A percentile compares a stretch with the other conserved stretches of the same genome.
Conservation (phyloP, 2,797 vertebrate genomes). For the Ficedula albicollis region DNA sequence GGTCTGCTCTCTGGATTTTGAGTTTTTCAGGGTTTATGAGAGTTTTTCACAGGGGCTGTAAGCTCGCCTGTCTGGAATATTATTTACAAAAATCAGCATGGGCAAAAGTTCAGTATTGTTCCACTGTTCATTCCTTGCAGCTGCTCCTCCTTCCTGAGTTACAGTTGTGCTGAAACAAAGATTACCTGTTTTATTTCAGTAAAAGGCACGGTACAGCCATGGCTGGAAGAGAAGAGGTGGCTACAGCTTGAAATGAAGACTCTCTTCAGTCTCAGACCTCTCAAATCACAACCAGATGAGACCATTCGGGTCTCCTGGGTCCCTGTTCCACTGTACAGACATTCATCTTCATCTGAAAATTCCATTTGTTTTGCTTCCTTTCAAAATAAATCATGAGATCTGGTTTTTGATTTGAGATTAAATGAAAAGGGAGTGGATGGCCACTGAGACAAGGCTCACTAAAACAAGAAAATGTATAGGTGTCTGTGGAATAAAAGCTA, state of each 20-base stretch:
- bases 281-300: background rate
- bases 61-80: background rate
- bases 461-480: slow-evolving; percentile 2
- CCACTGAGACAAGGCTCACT: background rate
- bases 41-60: background rate
- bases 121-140: background rate
- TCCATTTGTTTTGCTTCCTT: slow-evolving; percentile 23
- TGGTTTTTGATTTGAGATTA: background rate
- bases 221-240: background rate
- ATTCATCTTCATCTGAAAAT: background rate
- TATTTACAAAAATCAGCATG: background rate
- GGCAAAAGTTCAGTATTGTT: background rate
- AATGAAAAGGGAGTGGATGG: background rate
- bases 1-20: background rate
- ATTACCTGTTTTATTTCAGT: background rate
- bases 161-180: background rate
- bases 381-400: background rate
- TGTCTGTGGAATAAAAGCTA: slow-evolving; percentile 45
- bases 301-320: background rate
- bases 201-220: background rate
- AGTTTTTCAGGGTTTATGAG: background rate
- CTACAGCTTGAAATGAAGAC: background rate
- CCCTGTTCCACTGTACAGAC: background rate
- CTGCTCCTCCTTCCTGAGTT: background rate
- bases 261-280: background rate